These are phyloP conservation scores for Telmatochromis sp. DNA, from an alignment of 2,113 vertebrate genomes.

Conservation along the genomic window DNA sequence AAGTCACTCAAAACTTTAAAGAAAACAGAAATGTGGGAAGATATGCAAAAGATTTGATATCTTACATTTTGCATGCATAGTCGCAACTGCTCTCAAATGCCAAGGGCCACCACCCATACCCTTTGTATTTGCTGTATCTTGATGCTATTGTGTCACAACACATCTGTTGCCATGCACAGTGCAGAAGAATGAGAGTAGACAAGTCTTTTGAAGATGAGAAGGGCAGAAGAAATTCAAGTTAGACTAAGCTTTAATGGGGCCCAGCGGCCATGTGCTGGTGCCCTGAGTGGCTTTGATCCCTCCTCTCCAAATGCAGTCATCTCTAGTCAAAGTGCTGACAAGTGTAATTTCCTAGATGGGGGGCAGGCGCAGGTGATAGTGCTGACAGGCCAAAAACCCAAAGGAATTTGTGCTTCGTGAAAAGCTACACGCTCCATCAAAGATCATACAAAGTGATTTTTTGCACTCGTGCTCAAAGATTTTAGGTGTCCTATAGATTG, in stretches of 20 bases:
- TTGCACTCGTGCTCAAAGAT: not conserved
- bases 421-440: not conserved
- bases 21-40: not conserved
- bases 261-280: constrained; percentile 7
- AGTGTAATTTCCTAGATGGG: constrained; percentile 15
- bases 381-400: constrained; percentile 2
- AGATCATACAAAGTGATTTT: not conserved
- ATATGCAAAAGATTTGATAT: not conserved
- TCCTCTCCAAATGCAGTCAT: constrained; percentile 11
- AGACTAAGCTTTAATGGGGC: constrained; percentile 8
- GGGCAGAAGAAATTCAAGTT: constrained; percentile 6
- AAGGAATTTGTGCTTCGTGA: not conserved
- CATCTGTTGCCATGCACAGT: not conserved
- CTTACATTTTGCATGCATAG: not conserved
- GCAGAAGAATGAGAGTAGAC: not conserved
- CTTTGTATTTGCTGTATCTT: not conserved
- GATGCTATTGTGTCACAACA: not conserved
- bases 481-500: not conserved
- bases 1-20: not conserved
- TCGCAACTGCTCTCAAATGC: not conserved
- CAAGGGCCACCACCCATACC: not conserved
- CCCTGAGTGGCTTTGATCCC: constrained; percentile 41
- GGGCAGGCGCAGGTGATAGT: not conserved
- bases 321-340: constrained; percentile 43
- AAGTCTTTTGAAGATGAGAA: constrained; percentile 28